Evolutionary conservation across 1,140 invertebrate genomes (phyloP), one percentile per base, ranked within the genome.

Genomic region (Lepidurus couesii): DNA sequence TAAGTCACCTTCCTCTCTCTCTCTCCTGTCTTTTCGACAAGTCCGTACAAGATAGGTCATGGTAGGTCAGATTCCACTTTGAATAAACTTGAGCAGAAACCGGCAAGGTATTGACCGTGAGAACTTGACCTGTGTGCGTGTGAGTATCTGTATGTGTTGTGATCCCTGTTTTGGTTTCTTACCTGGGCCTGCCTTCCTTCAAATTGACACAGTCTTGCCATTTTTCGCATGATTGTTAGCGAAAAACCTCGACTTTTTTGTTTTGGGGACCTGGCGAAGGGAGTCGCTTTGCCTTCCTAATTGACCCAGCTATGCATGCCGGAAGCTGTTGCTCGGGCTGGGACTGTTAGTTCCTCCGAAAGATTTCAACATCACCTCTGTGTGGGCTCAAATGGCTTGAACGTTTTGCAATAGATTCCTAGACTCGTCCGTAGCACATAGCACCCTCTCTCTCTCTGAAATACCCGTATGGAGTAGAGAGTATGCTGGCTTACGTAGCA

Each of bases 281-380:
- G 34, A n/a, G 53, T 65, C 53, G 53, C 53, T 65, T 65, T 65
- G 21, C 53, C 53, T 65, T 65, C 13, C 53, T 65, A 65, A 65
- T 65, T 16, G 53, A 65, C 53, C 53, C 13, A 65, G 21, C 53
- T 65, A 65, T n/a, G 21, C 9, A 1, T 65, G 8, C 53, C 53
- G 16, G 9, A 21, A 65, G 21, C 8, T 13, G 16, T 7, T 7
- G 8, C 16, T 4, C 6, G 53, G 7, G 53, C 21, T 65, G 16
- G 53, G 21, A 65, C 6, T 16, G 53, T 65, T 65, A 65, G 21
- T 65, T 65, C 21, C 53, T 9, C 8, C 34, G 2, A 34, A 34
- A 34, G 34, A 34, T 34, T 34, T 34, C 34, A 34, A 34, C 34
- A 34, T 34, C 34, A 34, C 2, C 34, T 3, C 34, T 34, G 34